Evolutionary conservation across 2,113 vertebrate species (phyloP).

Genomic region (Puntigrus tetrazona): DNA sequence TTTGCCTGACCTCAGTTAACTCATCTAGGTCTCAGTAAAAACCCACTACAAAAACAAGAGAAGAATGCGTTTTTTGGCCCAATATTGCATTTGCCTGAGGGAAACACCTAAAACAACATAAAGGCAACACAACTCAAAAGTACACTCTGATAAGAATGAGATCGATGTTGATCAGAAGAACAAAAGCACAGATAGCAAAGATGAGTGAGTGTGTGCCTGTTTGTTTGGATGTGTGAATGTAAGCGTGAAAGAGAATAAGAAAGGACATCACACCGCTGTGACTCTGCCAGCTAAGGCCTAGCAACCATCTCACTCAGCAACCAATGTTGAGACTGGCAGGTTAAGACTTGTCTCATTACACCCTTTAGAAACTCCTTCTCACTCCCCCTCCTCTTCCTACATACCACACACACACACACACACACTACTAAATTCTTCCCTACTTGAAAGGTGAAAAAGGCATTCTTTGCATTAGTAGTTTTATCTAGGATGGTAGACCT

Average conservation of each 20-base stretch:
- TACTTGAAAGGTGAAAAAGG: background rate
- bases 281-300: constrained; percentile 17
- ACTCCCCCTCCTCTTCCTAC: background rate
- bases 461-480: background rate
- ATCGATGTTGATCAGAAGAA: background rate
- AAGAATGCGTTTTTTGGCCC: background rate
- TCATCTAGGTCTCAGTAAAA: constrained; percentile 1
- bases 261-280: background rate
- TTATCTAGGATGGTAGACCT: background rate
- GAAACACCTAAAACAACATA: constrained; percentile 5
- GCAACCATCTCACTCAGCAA: constrained; percentile 23
- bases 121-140: background rate
- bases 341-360: constrained; percentile 49
- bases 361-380: constrained; percentile 24
- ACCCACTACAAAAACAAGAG: background rate
- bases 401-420: background rate
- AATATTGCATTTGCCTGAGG: background rate
- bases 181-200: background rate
- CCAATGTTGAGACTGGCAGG: constrained; percentile 41
- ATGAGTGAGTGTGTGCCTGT: background rate
- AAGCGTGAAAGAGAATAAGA: background rate
- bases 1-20: constrained; percentile 35
- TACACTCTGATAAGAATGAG: background rate
- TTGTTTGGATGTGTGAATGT: background rate
- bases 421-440: background rate